Evolutionary conservation across 2,113 vertebrate genomes (phyloP), one percentile per base, ranked within the genome.

Genomic region (Hydrochoerus hydrochaeris): DNA sequence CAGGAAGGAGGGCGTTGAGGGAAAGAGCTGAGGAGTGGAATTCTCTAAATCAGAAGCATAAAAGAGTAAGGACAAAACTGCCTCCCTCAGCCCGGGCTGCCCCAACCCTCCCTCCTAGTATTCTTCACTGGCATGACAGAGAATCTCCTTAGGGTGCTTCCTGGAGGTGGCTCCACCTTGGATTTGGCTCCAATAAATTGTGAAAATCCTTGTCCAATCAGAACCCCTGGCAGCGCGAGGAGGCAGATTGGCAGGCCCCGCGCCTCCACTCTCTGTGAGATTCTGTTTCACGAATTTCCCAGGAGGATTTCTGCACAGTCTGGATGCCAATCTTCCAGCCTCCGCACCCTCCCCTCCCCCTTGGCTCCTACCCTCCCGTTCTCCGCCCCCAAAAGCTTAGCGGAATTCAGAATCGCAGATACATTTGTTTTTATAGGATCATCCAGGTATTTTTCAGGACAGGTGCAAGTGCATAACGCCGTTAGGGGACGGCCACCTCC

Each of bases 301-400:
- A 95, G 96, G 86, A 95, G 83, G 97, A 83, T 96, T 97, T 97
- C 92, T 83, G 69, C 24, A 49, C 91, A 28, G n/a, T 88, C 88
- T 11, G 69, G 89, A 88, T 54, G 78, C 85, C 73, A 73, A 22
- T 38, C 32, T 11, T 38, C 46, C 75, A 10, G 41, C 63, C 60
- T 85, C 49, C 32, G 32, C 54, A 9, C 35, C 30, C 52, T 63
- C 67, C 24, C 10, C 17, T 16, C 5, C 83, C 22, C 6, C 57
- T 20, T 4, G 5, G 20, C 54, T n/a, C 69, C 44, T n/a, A 6
- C 22, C 49, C 71, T 69, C 26, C 0, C 14, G 16, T 16, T 32
- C 52, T 49, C 60, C 52, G 28, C 28, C 67, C 63, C 46, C 32
- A 20, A 26, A 77, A 93, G 80, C 77, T 81, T 30, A 8, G 44